Evolutionary conservation across 2,888 invertebrate species (phyloP), one percentile per base, ranked within the genome.

Genomic region (Octodonta nipae): DNA sequence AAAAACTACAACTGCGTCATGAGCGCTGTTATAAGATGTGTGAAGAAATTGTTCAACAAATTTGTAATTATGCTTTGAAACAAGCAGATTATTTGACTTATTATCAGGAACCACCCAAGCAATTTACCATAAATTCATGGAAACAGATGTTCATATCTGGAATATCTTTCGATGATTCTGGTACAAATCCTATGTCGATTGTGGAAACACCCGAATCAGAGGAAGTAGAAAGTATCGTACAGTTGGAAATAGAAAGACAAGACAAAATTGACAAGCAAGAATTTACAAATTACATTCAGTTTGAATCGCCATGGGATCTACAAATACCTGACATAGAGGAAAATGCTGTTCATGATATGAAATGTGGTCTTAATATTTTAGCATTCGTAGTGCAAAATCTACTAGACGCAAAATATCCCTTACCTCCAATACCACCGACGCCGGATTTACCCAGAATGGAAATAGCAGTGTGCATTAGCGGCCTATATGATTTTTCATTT

Each of bases 231-330:
- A 61, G 65, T 51, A 60, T 67, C 26, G 50, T 65, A 31, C 54
- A 61, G 15, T 43, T 63, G 3, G 73, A 74, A 54, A 49, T 67
- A 32, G 60, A n/a, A n/a, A n/a, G n/a, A n/a, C 71, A 71, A 49
- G 64, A 70, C 37, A 54, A 60, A 8, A 47, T 75, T 26, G 70
- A 72, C 52, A 63, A 68, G 27, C 54, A 54, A 20, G 73, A 73
- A 44, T 68, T 77, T 41, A 51, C 62, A 14, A 67, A 68, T 41
- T 78, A 78, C 52, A 61, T 67, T 30, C 54, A 65, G 36, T 64
- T 66, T 36, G 52, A 55, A 7, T 57, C 65, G 38, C 70, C 71
- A 0, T 78, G 75, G 75, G 53, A 50, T 29, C 51, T 69, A 32
- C 59, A 67, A 32, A 52, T 60, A 26, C 56, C 70, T 22, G 48